Evolutionary conservation across 2,888 invertebrate genomes (phyloP).

Genomic region (Alsophila aescularia): DNA sequence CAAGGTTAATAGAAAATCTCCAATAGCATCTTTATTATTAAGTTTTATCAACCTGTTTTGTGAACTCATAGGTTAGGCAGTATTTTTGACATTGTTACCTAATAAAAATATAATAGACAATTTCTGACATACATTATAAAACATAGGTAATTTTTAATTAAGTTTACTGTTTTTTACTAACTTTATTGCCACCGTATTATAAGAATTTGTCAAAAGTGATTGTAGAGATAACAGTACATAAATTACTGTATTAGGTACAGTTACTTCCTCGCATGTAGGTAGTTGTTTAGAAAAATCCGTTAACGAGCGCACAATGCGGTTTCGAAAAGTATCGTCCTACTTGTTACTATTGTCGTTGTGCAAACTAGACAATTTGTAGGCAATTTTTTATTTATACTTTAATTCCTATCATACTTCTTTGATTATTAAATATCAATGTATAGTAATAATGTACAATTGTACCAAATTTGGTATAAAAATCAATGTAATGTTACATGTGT

Average conservation of each 20-base stretch:
- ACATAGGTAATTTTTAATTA: conserved; percentile 2
- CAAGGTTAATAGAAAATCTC: conserved; percentile 21
- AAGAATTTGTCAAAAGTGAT: conserved; percentile 56
- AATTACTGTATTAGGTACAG: conserved; percentile 51
- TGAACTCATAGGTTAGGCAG: conserved; percentile 10
- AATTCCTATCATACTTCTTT: conserved; percentile 47
- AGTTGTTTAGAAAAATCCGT: conserved; percentile 46
- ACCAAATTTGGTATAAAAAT: conserved; percentile 79
- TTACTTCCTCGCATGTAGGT: conserved; percentile 73
- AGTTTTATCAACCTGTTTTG: conserved; percentile 12
- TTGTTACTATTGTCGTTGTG: conserved; percentile 47
- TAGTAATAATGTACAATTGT: conserved; percentile 71
- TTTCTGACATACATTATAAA: conserved; percentile 2
- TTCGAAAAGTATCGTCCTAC: conserved; percentile 42
- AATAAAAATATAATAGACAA: conserved; percentile 13
- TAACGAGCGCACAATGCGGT: conserved; percentile 49
- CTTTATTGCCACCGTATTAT: conserved; percentile 17
- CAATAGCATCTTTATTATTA: conserved; percentile 14
- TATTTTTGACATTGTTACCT: conserved; percentile 19
- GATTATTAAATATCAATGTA: conserved; percentile 63
- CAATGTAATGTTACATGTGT: conserved; percentile 78
- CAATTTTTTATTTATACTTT: conserved; percentile 61
- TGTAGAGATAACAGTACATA: conserved; percentile 68
- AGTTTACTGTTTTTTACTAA: conserved; percentile 7
- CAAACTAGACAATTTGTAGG: conserved; percentile 66